A percentile compares a stretch with the other conserved stretches of the same genome.
phyloP scores from a whole-genome alignment of 2,888 invertebrate genomes.

The Melanostoma mellinum region DNA sequence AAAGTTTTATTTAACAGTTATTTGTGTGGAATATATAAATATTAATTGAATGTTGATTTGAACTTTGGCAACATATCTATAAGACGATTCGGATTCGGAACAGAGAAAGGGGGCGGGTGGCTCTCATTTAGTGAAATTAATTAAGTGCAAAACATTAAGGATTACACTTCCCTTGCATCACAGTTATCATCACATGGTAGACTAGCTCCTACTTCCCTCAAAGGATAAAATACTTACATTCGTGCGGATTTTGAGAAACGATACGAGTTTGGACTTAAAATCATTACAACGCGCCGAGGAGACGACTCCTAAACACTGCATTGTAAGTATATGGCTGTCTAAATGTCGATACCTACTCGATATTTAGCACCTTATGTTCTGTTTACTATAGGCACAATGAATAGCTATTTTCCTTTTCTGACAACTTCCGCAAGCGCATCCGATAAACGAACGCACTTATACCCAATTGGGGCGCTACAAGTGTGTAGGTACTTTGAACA shows the following conservation, averaged over 20 bases:
- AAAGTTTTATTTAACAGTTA: constrained; percentile 45
- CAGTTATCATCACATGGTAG: too few relatives aligned
- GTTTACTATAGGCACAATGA: too few relatives aligned
- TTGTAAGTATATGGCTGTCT: constrained; percentile 21
- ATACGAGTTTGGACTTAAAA: too few relatives aligned
- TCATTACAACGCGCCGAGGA: too few relatives aligned
- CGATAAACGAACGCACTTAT: constrained; percentile 26
- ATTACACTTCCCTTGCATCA: too few relatives aligned
- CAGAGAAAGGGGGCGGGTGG: constrained; percentile 67
- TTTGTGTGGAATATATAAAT: constrained; percentile 32
- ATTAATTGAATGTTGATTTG: constrained; percentile 26
- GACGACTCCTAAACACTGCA: too few relatives aligned
- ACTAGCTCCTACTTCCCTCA: too few relatives aligned
- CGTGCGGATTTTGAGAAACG: too few relatives aligned
- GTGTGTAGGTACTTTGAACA: too few relatives aligned
- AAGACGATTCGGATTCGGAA: constrained; percentile 6
- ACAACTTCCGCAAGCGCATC: constrained; percentile 56
- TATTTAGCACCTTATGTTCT: too few relatives aligned
- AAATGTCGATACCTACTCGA: too few relatives aligned
- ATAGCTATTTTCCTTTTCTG: constrained; percentile 10
- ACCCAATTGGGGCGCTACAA: constrained; percentile 13
- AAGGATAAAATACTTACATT: too few relatives aligned
- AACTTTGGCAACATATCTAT: constrained; percentile 21
- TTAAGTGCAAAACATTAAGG: constrained; percentile 18
- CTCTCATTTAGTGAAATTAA: constrained; percentile 43